phyloP scores from a whole-genome alignment of 2,113 vertebrate species.

The Oreochromis aureus region DNA sequence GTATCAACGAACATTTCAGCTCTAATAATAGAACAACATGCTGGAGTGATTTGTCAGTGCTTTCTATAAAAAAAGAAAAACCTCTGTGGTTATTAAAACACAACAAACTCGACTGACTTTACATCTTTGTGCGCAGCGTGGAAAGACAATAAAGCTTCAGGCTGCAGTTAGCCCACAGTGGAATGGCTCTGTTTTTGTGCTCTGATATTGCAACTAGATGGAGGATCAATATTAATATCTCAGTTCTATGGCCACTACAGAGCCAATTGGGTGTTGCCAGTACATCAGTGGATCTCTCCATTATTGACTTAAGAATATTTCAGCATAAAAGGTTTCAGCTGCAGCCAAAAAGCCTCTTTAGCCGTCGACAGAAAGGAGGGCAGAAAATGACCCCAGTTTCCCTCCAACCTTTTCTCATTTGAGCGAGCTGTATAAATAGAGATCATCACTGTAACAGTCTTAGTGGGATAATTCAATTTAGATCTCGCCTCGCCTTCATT shows the following conservation, averaged over 20 bases:
- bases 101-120: background rate
- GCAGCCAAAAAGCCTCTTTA: constrained; percentile 54
- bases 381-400: background rate
- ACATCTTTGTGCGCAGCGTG: background rate
- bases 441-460: constrained; percentile 38
- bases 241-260: constrained; percentile 26
- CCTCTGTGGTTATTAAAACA: background rate
- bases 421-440: constrained; percentile 21
- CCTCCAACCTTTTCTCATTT: constrained; percentile 16
- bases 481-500: constrained; percentile 27
- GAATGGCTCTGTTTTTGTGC: constrained; percentile 32
- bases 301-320: constrained; percentile 65
- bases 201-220: constrained; percentile 22
- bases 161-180: constrained; percentile 3
- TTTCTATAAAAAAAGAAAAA: background rate
- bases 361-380: background rate
- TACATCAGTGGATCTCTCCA: constrained; percentile 45
- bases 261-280: constrained; percentile 51
- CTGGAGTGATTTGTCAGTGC: background rate
- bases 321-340: constrained; percentile 40
- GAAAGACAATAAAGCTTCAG: background rate
- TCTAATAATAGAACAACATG: background rate
- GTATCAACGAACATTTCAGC: background rate
- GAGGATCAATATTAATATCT: constrained; percentile 62
- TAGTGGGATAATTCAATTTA: constrained; percentile 45